Evolutionary conservation across 1,140 invertebrate genomes (phyloP).

Genomic region (Rhagoletis zephyria): DNA sequence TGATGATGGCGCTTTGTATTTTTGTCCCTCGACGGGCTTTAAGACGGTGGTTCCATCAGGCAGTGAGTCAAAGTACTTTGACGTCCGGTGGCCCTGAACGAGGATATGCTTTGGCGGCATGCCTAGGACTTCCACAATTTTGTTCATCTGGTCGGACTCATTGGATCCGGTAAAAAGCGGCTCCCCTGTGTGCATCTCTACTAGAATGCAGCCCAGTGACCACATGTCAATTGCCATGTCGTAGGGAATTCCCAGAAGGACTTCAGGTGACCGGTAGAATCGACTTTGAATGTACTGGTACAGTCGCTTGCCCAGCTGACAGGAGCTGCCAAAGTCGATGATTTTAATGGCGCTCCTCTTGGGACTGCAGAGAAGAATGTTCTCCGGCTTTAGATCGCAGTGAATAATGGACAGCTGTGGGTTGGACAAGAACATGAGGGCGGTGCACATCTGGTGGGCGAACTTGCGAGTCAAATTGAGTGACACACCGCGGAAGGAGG

Average conservation of each 20-base stretch:
- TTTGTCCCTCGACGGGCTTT: constrained; percentile 87
- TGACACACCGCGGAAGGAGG: constrained; percentile 98
- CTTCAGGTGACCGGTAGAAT: constrained; percentile 98
- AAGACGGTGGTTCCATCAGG: no score
- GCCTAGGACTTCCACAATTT: constrained; percentile 98
- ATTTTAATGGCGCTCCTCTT: constrained; percentile 99
- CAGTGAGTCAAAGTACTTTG: constrained; percentile 99
- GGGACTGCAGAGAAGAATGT: constrained; percentile 99
- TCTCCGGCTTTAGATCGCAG: constrained; percentile 99
- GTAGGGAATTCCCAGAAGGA: constrained; percentile 93
- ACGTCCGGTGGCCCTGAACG: constrained; percentile 93
- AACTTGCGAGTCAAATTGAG: constrained; percentile 99
- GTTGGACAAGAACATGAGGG: constrained; percentile 97
- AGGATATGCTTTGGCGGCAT: constrained; percentile 97
- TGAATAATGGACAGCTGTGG: constrained; percentile 99
- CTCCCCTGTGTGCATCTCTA: constrained; percentile 99
- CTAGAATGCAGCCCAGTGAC: constrained; percentile 98
- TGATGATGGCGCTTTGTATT: constrained; percentile 87
- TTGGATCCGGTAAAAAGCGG: constrained; percentile 98
- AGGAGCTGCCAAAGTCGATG: constrained; percentile 98
- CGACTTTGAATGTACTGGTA: constrained; percentile 99
- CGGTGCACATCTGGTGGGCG: constrained; percentile 98
- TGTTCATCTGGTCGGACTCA: constrained; percentile 99
- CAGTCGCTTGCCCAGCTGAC: constrained; percentile 98
- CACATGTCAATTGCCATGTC: constrained; percentile 98